Base-by-base conservation (phyloP, 2,888 invertebrate genomes). In the Troglohyphantes excavatus region DNA sequence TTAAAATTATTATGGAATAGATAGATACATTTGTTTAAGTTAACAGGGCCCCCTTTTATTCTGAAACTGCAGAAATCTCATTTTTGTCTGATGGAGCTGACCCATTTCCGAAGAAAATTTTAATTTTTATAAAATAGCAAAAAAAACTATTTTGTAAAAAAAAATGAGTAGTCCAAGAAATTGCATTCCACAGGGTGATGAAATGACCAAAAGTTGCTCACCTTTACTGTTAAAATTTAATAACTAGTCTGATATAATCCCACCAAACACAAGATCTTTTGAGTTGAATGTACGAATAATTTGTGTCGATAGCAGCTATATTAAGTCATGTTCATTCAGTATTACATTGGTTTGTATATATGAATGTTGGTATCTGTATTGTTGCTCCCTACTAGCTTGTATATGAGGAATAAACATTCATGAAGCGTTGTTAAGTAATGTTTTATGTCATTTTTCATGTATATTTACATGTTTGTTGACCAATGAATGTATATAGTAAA, bases 291-390 rank as follows among this genome's bases (percentile, higher is more conserved):
- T 70, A 73, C 73, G 65, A 63, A 46, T 75, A 39, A n/a, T 78
- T 63, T 86, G n/a, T 76, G 27, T 70, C 68, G 27, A 79, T 53
- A 13, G 79, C 79, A 81, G 86, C 86, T 79, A 73, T 2, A 53
- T 1, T 63, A 63, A 87, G 81, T 82, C 81, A 73, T 75, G 43
- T 53, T 53, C 27, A 75, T 88, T 88, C 82, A 88, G 88, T 88
- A 88, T 82, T 88, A 82, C 29, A 53, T 83, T 70, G 43, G 43
- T 82, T 39, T 88, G 65, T 82, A 81, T 6, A 87, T 81, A 81
- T 27, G 27, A 29, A 72, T 70, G 6, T 33, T 79, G 29, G 33
- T 68, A 26, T 53, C 43, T 46, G 65, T 84, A 61, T 72, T 72
- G 70, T 63, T 72, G 9, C 65, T 78, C 21, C n/a, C n/a, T 13